Conservation (phyloP, 2,113 vertebrate genomes). For the Serinus canaria region DNA sequence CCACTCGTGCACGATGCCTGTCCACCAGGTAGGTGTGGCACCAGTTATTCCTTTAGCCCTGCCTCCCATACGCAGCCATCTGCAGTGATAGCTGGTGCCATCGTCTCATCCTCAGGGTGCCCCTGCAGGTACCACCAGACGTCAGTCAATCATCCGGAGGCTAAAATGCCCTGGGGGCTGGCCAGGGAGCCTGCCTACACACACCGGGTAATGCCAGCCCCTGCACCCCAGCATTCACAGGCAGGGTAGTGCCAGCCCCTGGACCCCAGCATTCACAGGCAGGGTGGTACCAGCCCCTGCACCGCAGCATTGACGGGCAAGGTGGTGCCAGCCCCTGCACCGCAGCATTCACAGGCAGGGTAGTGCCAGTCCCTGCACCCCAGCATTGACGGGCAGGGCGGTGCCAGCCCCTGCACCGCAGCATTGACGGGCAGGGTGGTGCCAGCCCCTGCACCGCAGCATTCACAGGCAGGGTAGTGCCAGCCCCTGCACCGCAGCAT, state of each 20-base stretch:
- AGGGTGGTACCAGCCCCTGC: not conserved
- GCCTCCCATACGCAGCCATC: not conserved
- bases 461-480: not conserved
- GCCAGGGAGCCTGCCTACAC: not conserved
- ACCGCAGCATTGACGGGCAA: fast-evolving
- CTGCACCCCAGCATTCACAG: not conserved
- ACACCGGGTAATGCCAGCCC: not conserved
- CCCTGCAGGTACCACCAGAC: not conserved
- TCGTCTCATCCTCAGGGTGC: not conserved
- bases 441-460: not conserved
- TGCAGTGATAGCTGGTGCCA: not conserved
- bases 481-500: too few species aligned
- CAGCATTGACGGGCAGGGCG: too few species aligned
- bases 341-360: too few species aligned
- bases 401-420: not conserved
- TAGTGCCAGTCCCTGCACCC: not conserved
- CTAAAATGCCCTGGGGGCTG: not conserved
- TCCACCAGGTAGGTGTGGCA: not conserved
- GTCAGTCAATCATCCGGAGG: not conserved
- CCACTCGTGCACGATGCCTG: fast-evolving
- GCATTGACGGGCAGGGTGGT: not conserved
- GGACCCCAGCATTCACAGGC: too few species aligned
- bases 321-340: not conserved
- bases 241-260: not conserved
- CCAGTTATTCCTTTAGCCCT: not conserved